Evolutionary conservation across 2,888 invertebrate genomes (phyloP).

Genomic region (Orthosia incerta): DNA sequence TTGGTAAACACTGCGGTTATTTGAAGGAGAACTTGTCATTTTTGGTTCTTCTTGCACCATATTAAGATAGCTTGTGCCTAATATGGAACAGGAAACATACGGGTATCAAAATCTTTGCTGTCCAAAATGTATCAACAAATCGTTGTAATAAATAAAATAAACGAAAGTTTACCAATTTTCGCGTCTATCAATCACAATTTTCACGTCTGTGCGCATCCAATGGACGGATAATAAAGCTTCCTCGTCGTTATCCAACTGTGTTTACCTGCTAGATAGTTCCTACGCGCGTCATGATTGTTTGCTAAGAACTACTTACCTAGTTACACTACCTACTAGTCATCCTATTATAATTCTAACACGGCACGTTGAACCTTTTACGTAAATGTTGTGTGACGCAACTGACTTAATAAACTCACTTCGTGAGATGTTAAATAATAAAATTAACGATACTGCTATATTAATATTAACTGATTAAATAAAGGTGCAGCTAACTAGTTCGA

Average conservation of each 20-base stretch:
- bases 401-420: slow-evolving; percentile 36
- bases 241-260: slow-evolving; percentile 53
- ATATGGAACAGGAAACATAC: slow-evolving; percentile 25
- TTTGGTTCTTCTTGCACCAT: slow-evolving; percentile 1
- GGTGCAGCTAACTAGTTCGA: slow-evolving; percentile 23
- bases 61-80: slow-evolving; percentile 16
- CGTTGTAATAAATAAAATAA: slow-evolving; percentile 19
- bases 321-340: slow-evolving; percentile 64
- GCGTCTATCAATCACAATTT: slow-evolving; percentile 55
- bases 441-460: slow-evolving; percentile 26
- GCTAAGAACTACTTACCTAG: slow-evolving; percentile 65
- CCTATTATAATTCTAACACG: slow-evolving; percentile 70
- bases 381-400: slow-evolving; percentile 57
- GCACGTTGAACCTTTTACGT: slow-evolving; percentile 71
- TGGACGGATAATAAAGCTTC: slow-evolving; percentile 42
- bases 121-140: slow-evolving; percentile 30
- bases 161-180: slow-evolving; percentile 40
- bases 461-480: slow-evolving; percentile 37
- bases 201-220: slow-evolving; percentile 28
- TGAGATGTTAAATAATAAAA: slow-evolving; percentile 49
- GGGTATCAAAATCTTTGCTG: slow-evolving; percentile 27
- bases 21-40: slow-evolving; percentile 20
- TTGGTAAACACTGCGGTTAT: slow-evolving; percentile 30
- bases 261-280: slow-evolving; percentile 57
- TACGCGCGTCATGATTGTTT: slow-evolving; percentile 59